Conservation (phyloP, 1,140 invertebrate species). For the Pachyrhynchus sulphureomaculatus region DNA sequence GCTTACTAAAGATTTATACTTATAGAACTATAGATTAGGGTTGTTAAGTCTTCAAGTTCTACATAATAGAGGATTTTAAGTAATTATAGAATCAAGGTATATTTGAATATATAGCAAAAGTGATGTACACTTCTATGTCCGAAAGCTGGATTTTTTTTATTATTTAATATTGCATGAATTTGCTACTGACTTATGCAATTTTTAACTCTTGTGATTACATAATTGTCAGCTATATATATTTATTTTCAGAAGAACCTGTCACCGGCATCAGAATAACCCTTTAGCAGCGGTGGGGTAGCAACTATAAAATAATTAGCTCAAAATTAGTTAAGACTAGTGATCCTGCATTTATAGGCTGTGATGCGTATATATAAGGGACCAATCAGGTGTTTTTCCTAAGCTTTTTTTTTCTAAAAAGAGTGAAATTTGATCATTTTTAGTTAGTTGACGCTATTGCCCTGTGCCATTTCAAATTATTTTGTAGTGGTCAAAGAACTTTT, state of each 20-base stretch:
- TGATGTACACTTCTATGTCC: too few relatives aligned
- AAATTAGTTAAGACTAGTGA: conserved; percentile 27
- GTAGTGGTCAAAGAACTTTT: conserved; percentile 1
- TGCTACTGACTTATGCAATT: too few relatives aligned
- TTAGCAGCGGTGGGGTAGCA: conserved; percentile 48
- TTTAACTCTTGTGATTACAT: too few relatives aligned
- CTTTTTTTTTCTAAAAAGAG: neutral
- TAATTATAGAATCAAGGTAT: too few relatives aligned
- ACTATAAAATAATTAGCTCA: conserved; percentile 20
- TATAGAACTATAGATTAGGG: too few relatives aligned
- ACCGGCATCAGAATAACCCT: conserved; percentile 57
- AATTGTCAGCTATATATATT: too few relatives aligned
- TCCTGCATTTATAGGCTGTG: conserved; percentile 48
- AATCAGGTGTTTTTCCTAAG: conserved; percentile 22
- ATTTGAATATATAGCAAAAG: too few relatives aligned
- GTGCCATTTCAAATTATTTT: conserved; percentile 9
- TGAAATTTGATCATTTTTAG: neutral
- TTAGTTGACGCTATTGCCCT: neutral
- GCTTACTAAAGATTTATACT: too few relatives aligned
- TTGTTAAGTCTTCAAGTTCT: too few relatives aligned
- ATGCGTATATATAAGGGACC: conserved; percentile 46
- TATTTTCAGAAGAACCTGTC: conserved; percentile 53
- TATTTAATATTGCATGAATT: too few relatives aligned
- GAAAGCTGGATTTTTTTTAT: too few relatives aligned
- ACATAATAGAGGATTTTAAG: too few relatives aligned